Conservation (phyloP, 2,113 vertebrate genomes). For the Collichthys lucidus region DNA sequence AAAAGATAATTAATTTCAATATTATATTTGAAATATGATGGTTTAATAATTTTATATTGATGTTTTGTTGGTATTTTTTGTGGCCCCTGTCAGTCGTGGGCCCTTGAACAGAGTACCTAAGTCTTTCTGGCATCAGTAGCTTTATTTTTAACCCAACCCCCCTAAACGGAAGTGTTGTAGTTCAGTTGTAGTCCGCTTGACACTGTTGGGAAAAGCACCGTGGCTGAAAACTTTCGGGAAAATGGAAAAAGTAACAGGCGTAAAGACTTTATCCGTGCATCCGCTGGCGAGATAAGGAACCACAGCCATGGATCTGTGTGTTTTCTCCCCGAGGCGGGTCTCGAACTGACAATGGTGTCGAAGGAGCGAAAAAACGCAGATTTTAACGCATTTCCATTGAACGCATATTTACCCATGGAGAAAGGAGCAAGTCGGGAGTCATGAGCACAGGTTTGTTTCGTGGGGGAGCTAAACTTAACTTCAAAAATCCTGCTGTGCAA, state of each 20-base stretch:
- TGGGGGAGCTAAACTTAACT: conserved; percentile 61
- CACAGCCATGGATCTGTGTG: conserved; percentile 5
- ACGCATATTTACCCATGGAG: conserved; percentile 83
- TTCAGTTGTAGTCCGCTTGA: neutral
- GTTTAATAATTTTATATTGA: too few relatives aligned
- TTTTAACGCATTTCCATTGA: conserved; percentile 76
- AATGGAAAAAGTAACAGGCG: conserved; percentile 68
- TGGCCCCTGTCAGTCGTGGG: too few relatives aligned
- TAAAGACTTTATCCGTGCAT: conserved; percentile 48
- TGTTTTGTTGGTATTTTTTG: too few relatives aligned
- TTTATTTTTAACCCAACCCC: conserved; percentile 12
- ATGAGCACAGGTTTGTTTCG: conserved; percentile 88
- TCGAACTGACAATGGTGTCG: conserved; percentile 67
- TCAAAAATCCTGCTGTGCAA: conserved; percentile 33
- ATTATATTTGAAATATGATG: too few relatives aligned
- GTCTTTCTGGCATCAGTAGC: neutral
- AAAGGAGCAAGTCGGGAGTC: conserved; percentile 83
- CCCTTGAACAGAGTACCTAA: too few relatives aligned
- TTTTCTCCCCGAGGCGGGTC: neutral
- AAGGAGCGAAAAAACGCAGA: conserved; percentile 51
- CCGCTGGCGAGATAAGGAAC: conserved; percentile 55
- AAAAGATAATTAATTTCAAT: too few relatives aligned
- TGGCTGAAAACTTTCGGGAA: conserved; percentile 74
- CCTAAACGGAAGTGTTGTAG: neutral
- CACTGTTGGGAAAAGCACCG: conserved; percentile 62